Percentiles rank a stretch among this genome's conserved stretches.
These are phyloP conservation scores for Elaphurus davidianus DNA, from an alignment of 2,113 vertebrate species.

Conservation along the genomic window DNA sequence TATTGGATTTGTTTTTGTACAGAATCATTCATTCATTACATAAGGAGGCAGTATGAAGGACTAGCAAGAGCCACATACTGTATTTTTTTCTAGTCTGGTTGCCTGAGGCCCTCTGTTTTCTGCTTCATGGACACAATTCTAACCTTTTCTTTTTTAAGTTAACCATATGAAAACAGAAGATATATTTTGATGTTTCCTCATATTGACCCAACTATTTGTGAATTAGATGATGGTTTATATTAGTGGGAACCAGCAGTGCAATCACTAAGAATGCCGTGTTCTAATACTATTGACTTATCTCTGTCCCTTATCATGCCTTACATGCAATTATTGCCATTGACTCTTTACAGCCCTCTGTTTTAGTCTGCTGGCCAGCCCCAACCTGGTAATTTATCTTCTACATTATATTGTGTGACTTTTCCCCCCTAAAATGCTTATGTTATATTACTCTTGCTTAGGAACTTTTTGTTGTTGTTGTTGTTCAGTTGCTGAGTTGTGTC, in stretches of 20 bases:
- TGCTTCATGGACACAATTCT: neutral
- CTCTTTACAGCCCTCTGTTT: neutral
- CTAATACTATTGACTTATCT: neutral
- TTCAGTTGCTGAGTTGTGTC: neutral
- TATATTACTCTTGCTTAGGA: neutral
- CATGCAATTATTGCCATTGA: neutral
- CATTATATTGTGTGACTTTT: neutral
- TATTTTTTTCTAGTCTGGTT: neutral
- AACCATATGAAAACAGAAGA: neutral
- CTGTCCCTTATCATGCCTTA: neutral
- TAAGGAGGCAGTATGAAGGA: neutral
- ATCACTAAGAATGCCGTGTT: neutral
- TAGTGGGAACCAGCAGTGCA: neutral
- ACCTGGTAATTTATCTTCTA: neutral
- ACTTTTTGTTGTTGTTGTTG: neutral
- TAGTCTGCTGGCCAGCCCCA: neutral
- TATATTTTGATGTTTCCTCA: neutral
- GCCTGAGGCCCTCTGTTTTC: neutral
- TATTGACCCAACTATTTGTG: neutral
- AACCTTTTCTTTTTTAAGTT: neutral
- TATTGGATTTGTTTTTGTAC: neutral
- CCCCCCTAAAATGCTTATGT: neutral
- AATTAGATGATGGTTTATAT: neutral
- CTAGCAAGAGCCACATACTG: fast-evolving
- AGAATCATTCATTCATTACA: neutral